Evolutionary conservation across 1,140 invertebrate species (phyloP).

Genomic region (Orchestia grillus): DNA sequence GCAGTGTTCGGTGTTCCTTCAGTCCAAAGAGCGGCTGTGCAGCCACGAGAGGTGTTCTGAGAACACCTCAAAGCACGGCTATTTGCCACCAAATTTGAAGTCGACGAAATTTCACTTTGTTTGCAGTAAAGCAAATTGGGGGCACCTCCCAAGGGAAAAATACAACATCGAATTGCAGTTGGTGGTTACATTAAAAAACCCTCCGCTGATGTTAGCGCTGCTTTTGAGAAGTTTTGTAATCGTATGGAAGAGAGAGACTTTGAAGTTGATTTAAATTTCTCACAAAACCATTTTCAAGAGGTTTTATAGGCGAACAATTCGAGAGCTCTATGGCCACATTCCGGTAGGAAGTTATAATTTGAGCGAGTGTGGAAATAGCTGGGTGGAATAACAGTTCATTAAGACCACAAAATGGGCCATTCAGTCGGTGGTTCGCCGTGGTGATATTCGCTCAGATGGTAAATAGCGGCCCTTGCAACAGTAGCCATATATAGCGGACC

Average conservation of each 20-base stretch:
- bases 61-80: background rate
- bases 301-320: no score
- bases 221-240: constrained; percentile 22
- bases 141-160: background rate
- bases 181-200: constrained; percentile 3
- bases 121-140: background rate
- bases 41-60: background rate
- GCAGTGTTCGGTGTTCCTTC: no score
- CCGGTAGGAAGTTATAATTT: background rate
- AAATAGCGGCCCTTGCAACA: no score
- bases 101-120: background rate
- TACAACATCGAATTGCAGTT: background rate
- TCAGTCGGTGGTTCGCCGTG: background rate
- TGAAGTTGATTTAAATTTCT: background rate
- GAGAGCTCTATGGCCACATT: background rate
- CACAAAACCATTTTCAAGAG: background rate
- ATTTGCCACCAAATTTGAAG: background rate
- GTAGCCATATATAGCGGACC: no score
- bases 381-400: background rate
- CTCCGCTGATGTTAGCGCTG: background rate
- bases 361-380: background rate
- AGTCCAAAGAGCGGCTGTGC: background rate
- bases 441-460: background rate
- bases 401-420: background rate
- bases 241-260: background rate